Conservation (phyloP, 1,140 invertebrate genomes). For the Zaprionus tsacasi region DNA sequence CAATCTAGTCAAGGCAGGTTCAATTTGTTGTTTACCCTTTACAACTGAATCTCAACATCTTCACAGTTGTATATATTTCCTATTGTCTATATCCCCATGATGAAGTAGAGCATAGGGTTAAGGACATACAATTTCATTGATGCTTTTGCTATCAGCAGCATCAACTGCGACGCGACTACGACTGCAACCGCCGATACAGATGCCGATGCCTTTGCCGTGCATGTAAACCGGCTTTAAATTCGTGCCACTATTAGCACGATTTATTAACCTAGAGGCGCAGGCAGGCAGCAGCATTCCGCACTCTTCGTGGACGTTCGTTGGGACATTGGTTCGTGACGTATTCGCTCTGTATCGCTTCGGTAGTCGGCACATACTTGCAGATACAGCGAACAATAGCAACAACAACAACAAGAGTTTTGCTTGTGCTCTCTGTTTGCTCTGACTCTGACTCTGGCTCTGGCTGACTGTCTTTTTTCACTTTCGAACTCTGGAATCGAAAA, state of each 20-base stretch:
- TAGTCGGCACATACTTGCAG: slow-evolving; percentile 66
- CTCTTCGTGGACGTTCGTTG: slow-evolving; percentile 34
- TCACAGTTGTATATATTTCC: not conserved
- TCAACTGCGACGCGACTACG: slow-evolving; percentile 15
- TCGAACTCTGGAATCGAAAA: slow-evolving; percentile 50
- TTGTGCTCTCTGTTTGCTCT: slow-evolving; percentile 7
- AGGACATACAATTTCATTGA: slow-evolving; percentile 62
- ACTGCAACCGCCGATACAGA: not conserved
- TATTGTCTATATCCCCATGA: not conserved
- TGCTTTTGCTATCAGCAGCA: slow-evolving; percentile 40
- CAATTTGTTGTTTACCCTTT: slow-evolving; percentile 8
- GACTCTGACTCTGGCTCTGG: slow-evolving; percentile 3
- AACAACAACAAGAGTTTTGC: slow-evolving; percentile 39
- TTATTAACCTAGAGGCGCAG: slow-evolving; percentile 77
- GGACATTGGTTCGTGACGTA: slow-evolving; percentile 35
- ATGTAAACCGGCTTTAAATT: slow-evolving; percentile 79
- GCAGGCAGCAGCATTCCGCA: slow-evolving; percentile 43
- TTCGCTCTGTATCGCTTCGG: slow-evolving; percentile 25
- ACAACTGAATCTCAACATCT: not conserved
- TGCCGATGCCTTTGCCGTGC: slow-evolving; percentile 43
- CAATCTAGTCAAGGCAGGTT: slow-evolving; percentile 9
- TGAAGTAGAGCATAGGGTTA: not conserved
- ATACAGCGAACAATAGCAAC: slow-evolving; percentile 55
- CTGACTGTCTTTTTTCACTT: slow-evolving; percentile 58
- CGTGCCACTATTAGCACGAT: slow-evolving; percentile 82